Evolutionary conservation across 64 coral and sea anemone genomes (phyloP).

Genomic region (Montipora cactus): DNA sequence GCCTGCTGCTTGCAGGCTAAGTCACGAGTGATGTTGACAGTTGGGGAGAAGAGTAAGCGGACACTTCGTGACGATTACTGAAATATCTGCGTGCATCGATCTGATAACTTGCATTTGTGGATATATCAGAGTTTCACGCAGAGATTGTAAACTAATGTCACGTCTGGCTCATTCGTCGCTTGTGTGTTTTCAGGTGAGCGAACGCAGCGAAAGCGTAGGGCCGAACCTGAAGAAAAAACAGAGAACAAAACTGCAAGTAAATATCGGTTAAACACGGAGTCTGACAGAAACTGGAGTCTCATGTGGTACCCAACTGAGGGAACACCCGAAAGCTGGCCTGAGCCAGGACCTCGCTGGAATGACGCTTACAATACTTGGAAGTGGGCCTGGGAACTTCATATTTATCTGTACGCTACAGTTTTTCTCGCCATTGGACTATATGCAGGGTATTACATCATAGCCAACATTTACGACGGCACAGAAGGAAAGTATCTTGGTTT

Average conservation of each 20-base stretch:
- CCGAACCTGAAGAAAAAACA: not conserved
- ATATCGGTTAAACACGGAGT: conserved; percentile 3
- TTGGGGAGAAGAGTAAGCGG: too few species aligned
- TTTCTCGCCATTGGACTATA: conserved; percentile 71
- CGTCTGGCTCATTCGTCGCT: not conserved
- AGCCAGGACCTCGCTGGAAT: conserved; percentile 80
- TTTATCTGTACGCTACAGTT: conserved; percentile 72
- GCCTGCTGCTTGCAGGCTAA: too few species aligned
- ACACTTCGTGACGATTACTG: too few species aligned
- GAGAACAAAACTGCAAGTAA: not conserved
- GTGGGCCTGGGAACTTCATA: conserved; percentile 76
- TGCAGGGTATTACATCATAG: conserved; percentile 65
- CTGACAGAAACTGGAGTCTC: not conserved
- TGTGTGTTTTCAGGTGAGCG: not conserved
- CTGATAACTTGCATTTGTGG: too few species aligned
- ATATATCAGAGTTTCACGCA: too few species aligned
- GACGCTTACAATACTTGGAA: conserved; percentile 67
- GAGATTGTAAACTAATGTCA: too few species aligned
- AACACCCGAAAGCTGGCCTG: conserved; percentile 78
- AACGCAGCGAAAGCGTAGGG: not conserved
- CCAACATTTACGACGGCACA: conserved; percentile 75
- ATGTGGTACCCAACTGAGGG: not conserved
- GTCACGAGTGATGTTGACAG: too few species aligned
- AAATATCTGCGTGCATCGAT: too few species aligned
- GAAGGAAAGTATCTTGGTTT: conserved; percentile 72